Percentiles rank a stretch among this genome's conserved stretches.
These are phyloP conservation scores for Meiosimyza platycephala DNA, from an alignment of 2,888 invertebrate genomes.

Conservation along the genomic window DNA sequence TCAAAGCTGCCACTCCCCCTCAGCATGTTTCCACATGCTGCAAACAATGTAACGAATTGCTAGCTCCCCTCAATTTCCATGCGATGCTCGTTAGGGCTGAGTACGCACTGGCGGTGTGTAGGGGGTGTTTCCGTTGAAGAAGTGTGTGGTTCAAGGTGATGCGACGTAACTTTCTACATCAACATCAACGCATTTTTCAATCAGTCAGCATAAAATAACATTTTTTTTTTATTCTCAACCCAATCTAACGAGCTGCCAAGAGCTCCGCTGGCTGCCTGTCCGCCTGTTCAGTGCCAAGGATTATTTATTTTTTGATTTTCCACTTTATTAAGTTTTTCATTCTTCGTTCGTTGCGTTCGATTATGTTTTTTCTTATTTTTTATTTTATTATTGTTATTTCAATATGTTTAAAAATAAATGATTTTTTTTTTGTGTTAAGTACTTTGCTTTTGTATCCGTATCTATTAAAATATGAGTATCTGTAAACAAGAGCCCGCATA, in stretches of 20 bases:
- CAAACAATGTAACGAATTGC: too few species aligned
- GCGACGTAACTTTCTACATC: conserved; percentile 36
- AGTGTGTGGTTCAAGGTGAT: conserved; percentile 61
- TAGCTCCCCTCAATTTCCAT: neutral
- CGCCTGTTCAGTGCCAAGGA: conserved; percentile 58
- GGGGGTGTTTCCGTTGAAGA: neutral
- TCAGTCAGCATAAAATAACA: conserved; percentile 42
- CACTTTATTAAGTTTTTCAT: conserved; percentile 29
- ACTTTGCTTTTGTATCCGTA: neutral
- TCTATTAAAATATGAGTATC: conserved; percentile 1
- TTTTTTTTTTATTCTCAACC: neutral
- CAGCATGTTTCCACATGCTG: too few species aligned
- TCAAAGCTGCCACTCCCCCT: too few species aligned
- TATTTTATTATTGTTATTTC: conserved; percentile 51
- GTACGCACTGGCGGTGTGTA: neutral
- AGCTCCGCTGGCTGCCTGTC: conserved; percentile 32
- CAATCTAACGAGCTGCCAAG: neutral
- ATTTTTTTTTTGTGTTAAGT: conserved; percentile 29
- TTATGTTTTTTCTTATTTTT: conserved; percentile 37
- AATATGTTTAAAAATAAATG: conserved; percentile 60
- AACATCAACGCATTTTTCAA: conserved; percentile 58
- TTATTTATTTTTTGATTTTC: conserved; percentile 42
- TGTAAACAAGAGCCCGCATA: conserved; percentile 17
- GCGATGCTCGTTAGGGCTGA: neutral
- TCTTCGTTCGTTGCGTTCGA: neutral